These are phyloP conservation scores for Epiblema foenella DNA, from an alignment of 2,888 invertebrate species.

Conservation along the genomic window DNA sequence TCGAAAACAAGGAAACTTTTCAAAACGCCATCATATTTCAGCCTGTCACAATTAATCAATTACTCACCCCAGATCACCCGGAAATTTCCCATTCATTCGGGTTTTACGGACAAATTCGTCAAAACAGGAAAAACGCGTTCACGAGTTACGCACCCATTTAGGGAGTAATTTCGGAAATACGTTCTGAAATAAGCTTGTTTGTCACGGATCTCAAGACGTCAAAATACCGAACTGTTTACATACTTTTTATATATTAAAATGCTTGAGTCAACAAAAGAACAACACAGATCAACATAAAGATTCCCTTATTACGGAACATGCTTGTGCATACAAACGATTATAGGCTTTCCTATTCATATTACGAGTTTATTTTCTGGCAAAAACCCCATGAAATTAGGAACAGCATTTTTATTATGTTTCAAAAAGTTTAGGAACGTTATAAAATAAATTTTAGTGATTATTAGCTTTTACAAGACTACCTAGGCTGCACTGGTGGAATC, in stretches of 20 bases:
- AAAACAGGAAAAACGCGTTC: slow-evolving; percentile 19
- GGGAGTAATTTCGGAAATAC: background rate
- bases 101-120: slow-evolving; percentile 11
- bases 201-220: background rate
- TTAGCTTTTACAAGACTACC: too few relatives aligned
- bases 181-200: slow-evolving; percentile 15
- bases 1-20: background rate
- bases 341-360: too few relatives aligned
- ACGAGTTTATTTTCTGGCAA: too few relatives aligned
- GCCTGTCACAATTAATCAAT: slow-evolving; percentile 26
- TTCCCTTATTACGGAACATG: background rate
- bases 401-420: too few relatives aligned
- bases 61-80: slow-evolving; percentile 10
- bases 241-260: background rate
- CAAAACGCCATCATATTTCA: slow-evolving; percentile 1
- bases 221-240: background rate
- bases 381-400: too few relatives aligned
- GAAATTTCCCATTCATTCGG: slow-evolving; percentile 16
- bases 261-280: background rate
- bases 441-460: too few relatives aligned
- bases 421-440: too few relatives aligned
- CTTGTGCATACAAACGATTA: background rate
- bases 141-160: background rate
- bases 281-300: background rate
- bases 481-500: too few relatives aligned